Base-by-base conservation (phyloP, 2,888 invertebrate species). In the Cheilosia pagana region DNA sequence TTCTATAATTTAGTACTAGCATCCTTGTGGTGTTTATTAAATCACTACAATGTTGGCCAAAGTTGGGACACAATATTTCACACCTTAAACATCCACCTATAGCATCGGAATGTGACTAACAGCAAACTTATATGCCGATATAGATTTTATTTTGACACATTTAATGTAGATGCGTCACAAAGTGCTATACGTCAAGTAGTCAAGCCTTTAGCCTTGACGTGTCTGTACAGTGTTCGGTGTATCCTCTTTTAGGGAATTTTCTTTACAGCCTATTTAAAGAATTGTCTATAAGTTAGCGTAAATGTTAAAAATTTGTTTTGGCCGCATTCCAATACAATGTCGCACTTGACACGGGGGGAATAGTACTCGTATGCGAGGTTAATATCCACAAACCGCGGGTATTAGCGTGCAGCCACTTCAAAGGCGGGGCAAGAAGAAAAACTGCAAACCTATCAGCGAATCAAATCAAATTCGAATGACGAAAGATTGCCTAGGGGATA, bases 251-350 rank as follows among this genome's bases (percentile, higher is more conserved):
- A 62, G 55, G 72, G 71, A 67, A 50, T 68, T 55, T 59, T 57
- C 12, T 35, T 72, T 63, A 12, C 14, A 16, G 43, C 79, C 43
- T 77, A 79, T 79, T 79, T 75, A 68, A 70, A 79, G 53, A 65
- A 76, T 71, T 35, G 60, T 45, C 43, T 43, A 43, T 53, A 75
- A 65, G 68, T 75, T 67, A 71, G 55, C 65, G 70, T 63, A 60
- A 76, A 76, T 85, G 67, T 76, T 81, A 16, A 53, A 57, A 70
- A 81, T 75, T 75, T 71, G 43, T 60, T 81, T 85, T 85, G 85
- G 85, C 75, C 71, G 45, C 12, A 81, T 39, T 85, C 85, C 85
- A 85, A 85, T 57, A 67, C 25, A 71, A 85, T 85, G 85, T 85
- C 79, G 81, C 60, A 72, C 65, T 85, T 85, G 55, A 50, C 60